A percentile compares a stretch with the other conserved stretches of the same genome.
Conservation (phyloP, 2,113 vertebrate species). For the Xenotilapia flavipinnis region DNA sequence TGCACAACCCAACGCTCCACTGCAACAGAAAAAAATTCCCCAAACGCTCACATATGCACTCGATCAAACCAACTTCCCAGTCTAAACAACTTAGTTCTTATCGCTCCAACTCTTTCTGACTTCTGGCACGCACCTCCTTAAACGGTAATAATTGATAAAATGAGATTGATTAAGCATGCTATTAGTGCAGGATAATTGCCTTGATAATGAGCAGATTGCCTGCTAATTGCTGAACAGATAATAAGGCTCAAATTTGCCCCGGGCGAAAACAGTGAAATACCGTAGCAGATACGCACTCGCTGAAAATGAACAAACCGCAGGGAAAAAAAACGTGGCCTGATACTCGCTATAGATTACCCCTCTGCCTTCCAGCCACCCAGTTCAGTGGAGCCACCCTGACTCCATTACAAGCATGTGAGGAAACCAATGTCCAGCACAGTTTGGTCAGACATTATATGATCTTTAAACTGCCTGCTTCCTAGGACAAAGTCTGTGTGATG, state of each 20-base stretch:
- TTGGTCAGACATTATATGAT: background rate
- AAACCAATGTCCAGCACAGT: background rate
- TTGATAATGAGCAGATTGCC: conserved; percentile 65
- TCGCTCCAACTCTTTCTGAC: conserved; percentile 43
- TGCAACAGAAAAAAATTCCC: background rate
- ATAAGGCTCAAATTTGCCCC: conserved; percentile 35
- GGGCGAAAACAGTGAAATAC: conserved; percentile 20
- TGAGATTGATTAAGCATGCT: conserved; percentile 67
- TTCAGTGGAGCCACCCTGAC: background rate
- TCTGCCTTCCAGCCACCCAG: background rate
- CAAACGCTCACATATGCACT: background rate
- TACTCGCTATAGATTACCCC: background rate
- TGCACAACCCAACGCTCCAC: background rate
- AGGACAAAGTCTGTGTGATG: background rate
- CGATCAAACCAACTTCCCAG: background rate
- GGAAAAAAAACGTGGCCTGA: background rate
- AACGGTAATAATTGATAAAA: conserved; percentile 66
- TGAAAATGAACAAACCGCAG: background rate
- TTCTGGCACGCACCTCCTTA: conserved; percentile 48
- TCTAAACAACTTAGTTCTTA: conserved; percentile 53
- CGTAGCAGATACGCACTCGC: background rate
- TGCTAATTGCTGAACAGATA: conserved; percentile 62
- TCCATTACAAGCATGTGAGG: background rate
- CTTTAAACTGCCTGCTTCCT: background rate
- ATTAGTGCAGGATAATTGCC: conserved; percentile 63